Evolutionary conservation across 2,113 vertebrate genomes (phyloP).

Genomic region (Gorsachius goisagi): DNA sequence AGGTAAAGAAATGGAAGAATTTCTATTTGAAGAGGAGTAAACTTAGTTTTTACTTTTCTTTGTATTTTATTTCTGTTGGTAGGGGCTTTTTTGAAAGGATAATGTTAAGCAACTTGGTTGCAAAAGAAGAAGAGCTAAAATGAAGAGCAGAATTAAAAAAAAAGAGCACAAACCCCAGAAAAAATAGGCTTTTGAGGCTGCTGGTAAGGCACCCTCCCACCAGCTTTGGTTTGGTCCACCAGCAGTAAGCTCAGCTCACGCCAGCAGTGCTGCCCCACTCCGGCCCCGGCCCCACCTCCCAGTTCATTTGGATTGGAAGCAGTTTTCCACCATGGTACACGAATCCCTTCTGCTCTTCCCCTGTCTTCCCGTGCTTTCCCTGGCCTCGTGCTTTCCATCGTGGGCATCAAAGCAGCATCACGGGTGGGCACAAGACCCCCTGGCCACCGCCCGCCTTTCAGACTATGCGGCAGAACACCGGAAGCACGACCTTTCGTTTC

Average conservation of each 20-base stretch:
- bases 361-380: background rate
- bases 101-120: background rate
- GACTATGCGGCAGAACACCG: rapidly evolving
- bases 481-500: background rate
- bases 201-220: background rate
- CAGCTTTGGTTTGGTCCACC: background rate
- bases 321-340: rapidly evolving
- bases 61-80: background rate
- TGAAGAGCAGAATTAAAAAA: background rate
- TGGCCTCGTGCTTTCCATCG: rapidly evolving
- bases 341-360: background rate
- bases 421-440: rapidly evolving
- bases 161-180: background rate
- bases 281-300: rapidly evolving
- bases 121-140: background rate
- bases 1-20: background rate
- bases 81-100: background rate
- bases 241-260: background rate
- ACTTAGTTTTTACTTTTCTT: background rate
- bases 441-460: rapidly evolving
- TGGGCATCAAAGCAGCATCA: too few relatives aligned
- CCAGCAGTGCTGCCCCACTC: too few relatives aligned
- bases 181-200: background rate
- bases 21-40: background rate
- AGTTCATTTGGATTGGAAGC: background rate